Evolutionary conservation across 2,888 invertebrate species (phyloP), one percentile per base, ranked within the genome.

Genomic region (Mactromeris polynyma): DNA sequence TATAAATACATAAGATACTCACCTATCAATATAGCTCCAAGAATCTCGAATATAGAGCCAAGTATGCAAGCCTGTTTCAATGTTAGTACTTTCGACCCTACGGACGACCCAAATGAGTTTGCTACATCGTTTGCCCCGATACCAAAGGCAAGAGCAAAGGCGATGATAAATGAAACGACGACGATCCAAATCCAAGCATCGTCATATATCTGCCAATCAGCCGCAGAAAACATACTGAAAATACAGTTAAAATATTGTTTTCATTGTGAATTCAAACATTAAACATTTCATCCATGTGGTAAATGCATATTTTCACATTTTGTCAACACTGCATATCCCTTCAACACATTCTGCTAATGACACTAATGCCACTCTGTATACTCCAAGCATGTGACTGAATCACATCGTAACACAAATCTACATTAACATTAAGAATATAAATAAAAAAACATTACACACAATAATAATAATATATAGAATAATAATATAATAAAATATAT

Each of bases 81-180:
- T 78, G 99, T 98, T 93, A 99, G 97, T 83, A 99, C 99, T 97
- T 99, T 98, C 89, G 99, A 98, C 38, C 99, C 99, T 54, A 99
- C 99, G 92, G 99, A 99, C 79, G 99, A 99, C 36, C 99, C 99
- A 97, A 99, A 99, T n/a, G 99, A 99, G 96, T 99, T 99, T 93
- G 99, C 99, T 90, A 99, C 99, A 97, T 99, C 99, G 97, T 99
- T 99, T 91, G 99, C 99, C 81, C 99, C 99, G 95, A 99, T 99
- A 83, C 99, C 99, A 97, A 99, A 99, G 85, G 99, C 99, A 97
- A 99, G 97, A 90, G 99, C 97, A 97, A 99, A 99, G 87, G 99
- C 99, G 94, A 99, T 98, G 94, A 99, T 96, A 97, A 99, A 99
- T 92, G 99, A 99, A 93, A 98, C 97, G 90, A 99, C 97, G 94